These are phyloP conservation scores for Rhabdomys dilectus DNA, from an alignment of 2,113 vertebrate genomes.

Conservation along the genomic window DNA sequence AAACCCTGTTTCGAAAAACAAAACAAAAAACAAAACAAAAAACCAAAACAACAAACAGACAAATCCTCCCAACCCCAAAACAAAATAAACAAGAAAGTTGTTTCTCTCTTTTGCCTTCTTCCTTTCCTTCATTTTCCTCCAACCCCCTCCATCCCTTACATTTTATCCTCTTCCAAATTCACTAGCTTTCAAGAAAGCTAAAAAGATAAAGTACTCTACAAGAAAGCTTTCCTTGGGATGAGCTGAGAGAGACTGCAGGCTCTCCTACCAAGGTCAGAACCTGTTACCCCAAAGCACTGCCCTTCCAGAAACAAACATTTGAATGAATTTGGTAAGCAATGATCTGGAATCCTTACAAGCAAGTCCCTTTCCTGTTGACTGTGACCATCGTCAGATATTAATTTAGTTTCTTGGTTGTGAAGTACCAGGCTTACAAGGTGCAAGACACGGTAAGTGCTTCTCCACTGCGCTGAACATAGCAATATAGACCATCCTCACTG, in stretches of 20 bases:
- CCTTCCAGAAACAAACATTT: background rate
- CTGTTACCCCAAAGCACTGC: background rate
- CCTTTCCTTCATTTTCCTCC: background rate
- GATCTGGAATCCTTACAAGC: background rate
- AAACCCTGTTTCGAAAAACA: background rate
- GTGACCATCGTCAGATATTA: background rate
- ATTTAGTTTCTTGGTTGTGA: too few species aligned
- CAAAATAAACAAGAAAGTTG: background rate
- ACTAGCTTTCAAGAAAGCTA: constrained; percentile 13
- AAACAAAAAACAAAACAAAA: background rate
- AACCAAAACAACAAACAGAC: background rate
- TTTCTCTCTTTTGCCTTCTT: background rate
- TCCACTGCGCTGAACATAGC: background rate
- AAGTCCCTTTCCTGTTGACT: background rate
- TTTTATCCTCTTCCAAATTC: background rate
- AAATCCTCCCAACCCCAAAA: background rate
- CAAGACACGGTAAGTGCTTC: background rate
- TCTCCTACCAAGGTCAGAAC: background rate
- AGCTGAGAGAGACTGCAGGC: background rate
- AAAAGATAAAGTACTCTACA: background rate
- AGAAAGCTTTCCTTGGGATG: background rate
- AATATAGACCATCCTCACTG: background rate
- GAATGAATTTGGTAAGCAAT: too few species aligned
- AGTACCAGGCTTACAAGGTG: too few species aligned
- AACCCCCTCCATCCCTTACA: background rate